Conservation (phyloP, 1,140 invertebrate species). For the Latrodectus geometricus region DNA sequence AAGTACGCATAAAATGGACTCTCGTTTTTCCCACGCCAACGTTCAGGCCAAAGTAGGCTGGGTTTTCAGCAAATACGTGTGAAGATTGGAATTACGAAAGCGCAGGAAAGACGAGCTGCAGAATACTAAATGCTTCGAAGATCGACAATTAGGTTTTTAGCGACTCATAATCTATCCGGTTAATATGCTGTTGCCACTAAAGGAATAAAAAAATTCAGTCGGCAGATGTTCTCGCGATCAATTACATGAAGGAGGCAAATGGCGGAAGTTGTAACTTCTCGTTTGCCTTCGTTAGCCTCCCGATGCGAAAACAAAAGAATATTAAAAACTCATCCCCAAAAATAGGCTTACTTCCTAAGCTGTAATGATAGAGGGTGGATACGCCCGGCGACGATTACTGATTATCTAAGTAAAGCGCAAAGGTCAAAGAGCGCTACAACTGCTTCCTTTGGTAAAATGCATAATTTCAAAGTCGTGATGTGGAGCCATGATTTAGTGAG, state of each 20-base stretch:
- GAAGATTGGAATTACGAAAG: no score
- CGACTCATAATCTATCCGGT: background rate
- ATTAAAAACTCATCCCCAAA: slow-evolving; percentile 39
- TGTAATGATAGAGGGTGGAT: slow-evolving; percentile 54
- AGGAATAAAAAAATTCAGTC: background rate
- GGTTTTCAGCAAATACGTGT: no score
- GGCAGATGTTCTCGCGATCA: slow-evolving; percentile 48
- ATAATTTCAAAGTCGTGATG: slow-evolving; percentile 17
- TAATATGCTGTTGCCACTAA: background rate
- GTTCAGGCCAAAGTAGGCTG: no score
- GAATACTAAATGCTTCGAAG: background rate
- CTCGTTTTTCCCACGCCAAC: no score
- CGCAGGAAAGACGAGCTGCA: background rate
- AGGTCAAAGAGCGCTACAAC: slow-evolving; percentile 33
- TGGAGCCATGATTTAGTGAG: background rate
- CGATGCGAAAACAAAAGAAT: slow-evolving; percentile 54
- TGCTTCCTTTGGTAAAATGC: slow-evolving; percentile 8
- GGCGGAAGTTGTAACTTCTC: slow-evolving; percentile 55
- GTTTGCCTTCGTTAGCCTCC: slow-evolving; percentile 44
- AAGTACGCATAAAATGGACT: no score
- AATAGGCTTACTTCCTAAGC: slow-evolving; percentile 8
- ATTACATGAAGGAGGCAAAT: background rate
- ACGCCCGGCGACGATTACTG: slow-evolving; percentile 38
- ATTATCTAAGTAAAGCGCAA: slow-evolving; percentile 5
- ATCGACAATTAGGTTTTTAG: background rate